Conservation (phyloP, 2,113 vertebrate genomes). For the Microcebus lehilahytsara region DNA sequence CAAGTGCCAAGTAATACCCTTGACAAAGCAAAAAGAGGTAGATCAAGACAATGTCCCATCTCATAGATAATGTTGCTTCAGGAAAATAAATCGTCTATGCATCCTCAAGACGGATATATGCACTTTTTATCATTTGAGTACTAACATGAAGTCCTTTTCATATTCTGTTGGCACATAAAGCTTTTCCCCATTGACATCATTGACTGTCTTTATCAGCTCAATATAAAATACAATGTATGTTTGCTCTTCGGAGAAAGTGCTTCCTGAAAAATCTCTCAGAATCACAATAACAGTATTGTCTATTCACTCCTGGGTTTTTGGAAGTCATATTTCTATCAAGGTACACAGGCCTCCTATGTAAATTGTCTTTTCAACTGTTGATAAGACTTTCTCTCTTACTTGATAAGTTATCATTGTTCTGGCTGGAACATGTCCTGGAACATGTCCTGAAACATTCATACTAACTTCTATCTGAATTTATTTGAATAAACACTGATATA, state of each 20-base stretch:
- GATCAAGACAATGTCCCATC: neutral
- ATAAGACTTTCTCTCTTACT: neutral
- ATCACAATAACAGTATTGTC: neutral
- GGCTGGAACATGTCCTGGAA: neutral
- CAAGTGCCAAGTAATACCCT: neutral
- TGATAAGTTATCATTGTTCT: neutral
- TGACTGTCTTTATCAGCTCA: neutral
- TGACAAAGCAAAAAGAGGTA: neutral
- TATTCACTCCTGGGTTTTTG: neutral
- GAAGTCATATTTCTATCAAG: conserved; percentile 4
- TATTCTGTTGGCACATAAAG: neutral
- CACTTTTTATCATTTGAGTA: neutral
- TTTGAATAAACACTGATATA: neutral
- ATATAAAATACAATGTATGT: neutral
- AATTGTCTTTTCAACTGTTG: neutral
- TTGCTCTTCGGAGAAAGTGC: neutral
- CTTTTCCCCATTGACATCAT: neutral
- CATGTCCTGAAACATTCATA: neutral
- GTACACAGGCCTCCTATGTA: neutral
- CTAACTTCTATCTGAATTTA: neutral
- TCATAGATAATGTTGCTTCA: neutral
- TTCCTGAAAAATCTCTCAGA: neutral
- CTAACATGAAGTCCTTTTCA: neutral
- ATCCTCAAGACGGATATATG: neutral
- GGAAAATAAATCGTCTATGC: neutral